These are phyloP conservation scores for Abscondita cerata DNA, from an alignment of 2,888 invertebrate genomes.

Conservation along the genomic window DNA sequence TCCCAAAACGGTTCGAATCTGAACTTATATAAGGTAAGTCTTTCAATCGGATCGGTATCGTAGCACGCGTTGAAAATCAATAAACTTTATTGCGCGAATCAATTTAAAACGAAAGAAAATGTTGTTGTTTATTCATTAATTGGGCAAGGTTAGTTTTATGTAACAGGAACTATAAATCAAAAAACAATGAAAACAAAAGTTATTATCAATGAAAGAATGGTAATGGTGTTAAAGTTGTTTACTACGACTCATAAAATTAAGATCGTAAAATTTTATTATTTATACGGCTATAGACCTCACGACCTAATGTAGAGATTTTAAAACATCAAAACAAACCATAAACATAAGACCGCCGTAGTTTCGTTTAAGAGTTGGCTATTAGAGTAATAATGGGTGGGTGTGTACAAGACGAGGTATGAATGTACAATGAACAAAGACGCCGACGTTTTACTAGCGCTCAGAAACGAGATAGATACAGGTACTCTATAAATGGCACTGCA, in stretches of 20 bases:
- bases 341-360: slow-evolving; percentile 44
- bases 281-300: slow-evolving; percentile 45
- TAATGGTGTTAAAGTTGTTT: slow-evolving; percentile 20
- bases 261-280: slow-evolving; percentile 33
- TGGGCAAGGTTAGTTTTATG: slow-evolving; percentile 9
- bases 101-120: not conserved
- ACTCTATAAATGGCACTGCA: slow-evolving; percentile 23
- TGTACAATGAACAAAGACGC: slow-evolving; percentile 30
- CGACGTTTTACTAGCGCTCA: slow-evolving; percentile 14
- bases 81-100: not conserved
- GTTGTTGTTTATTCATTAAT: not conserved
- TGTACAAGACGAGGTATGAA: slow-evolving; percentile 27
- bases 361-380: slow-evolving; percentile 41
- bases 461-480: slow-evolving; percentile 9
- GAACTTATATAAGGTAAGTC: slow-evolving; percentile 42
- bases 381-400: slow-evolving; percentile 44
- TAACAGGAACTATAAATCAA: slow-evolving; percentile 6
- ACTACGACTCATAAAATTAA: slow-evolving; percentile 33
- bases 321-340: slow-evolving; percentile 52
- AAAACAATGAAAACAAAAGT: slow-evolving; percentile 12
- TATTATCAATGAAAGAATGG: slow-evolving; percentile 28
- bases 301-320: slow-evolving; percentile 44
- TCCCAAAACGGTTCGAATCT: slow-evolving; percentile 55
- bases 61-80: not conserved
- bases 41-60: slow-evolving; percentile 25